Evolutionary conservation across 2,113 vertebrate genomes (phyloP).

Genomic region (Sakesphorus luctuosus): DNA sequence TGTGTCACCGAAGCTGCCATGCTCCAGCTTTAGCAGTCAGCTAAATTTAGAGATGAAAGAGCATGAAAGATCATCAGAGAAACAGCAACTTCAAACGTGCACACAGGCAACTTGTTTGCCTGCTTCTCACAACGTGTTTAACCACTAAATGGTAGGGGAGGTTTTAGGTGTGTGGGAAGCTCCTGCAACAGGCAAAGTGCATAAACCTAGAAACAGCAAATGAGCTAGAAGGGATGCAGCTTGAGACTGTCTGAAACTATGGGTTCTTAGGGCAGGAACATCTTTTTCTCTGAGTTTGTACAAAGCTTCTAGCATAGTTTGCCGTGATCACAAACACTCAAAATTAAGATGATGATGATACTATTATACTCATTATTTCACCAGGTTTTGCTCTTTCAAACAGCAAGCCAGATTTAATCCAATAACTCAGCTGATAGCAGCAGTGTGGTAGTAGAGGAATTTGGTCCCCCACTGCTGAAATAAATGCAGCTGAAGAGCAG

Average conservation of each 20-base stretch:
- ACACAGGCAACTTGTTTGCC: neutral
- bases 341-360: neutral
- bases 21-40: neutral
- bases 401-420: neutral
- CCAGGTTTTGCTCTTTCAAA: neutral
- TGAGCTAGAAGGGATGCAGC: neutral
- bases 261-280: neutral
- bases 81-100: neutral
- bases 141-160: neutral
- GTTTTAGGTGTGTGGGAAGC: neutral
- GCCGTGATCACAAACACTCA: neutral
- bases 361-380: neutral
- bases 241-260: neutral
- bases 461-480: neutral
- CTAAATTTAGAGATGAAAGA: slow-evolving; percentile 56
- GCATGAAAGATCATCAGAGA: neutral
- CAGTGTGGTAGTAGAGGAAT: neutral
- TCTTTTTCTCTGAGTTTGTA: neutral
- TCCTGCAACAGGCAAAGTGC: neutral
- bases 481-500: neutral
- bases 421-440: neutral
- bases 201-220: neutral
- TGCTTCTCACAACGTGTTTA: neutral
- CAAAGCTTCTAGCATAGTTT: neutral
- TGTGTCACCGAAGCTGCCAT: neutral